Conservation (phyloP, 2,797 vertebrate genomes). For the Emydoidea blandingii region DNA sequence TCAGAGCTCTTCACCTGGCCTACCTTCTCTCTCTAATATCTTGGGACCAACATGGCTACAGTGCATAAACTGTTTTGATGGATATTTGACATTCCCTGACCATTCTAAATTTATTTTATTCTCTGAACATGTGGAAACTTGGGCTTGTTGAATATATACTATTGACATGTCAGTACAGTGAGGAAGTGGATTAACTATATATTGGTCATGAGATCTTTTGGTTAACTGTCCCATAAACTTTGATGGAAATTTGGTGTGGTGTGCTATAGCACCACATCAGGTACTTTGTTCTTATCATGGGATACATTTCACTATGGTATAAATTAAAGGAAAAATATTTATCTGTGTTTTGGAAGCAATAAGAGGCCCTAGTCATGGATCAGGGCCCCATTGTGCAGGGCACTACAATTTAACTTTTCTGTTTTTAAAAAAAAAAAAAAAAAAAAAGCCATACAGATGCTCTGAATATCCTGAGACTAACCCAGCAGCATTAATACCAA, state of each 20-base stretch:
- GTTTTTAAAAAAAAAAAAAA: background rate
- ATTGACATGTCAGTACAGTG: background rate
- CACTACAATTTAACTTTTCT: background rate
- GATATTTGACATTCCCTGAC: background rate
- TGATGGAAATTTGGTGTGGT: background rate
- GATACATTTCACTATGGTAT: background rate
- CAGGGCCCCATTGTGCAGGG: background rate
- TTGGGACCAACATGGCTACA: background rate
- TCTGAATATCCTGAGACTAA: background rate
- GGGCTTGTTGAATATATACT: background rate
- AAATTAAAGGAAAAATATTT: background rate
- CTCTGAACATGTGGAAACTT: background rate
- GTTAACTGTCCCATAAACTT: background rate
- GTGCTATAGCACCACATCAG: background rate
- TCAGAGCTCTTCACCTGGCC: background rate
- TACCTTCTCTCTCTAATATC: background rate
- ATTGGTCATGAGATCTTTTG: background rate
- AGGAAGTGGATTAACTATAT: background rate
- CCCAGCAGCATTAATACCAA: background rate
- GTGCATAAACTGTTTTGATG: background rate
- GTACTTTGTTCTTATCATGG: background rate
- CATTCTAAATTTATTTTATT: background rate
- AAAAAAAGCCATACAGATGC: background rate
- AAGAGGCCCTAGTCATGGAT: background rate
- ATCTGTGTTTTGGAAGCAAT: background rate